A percentile compares a stretch with the other conserved stretches of the same genome.
Conservation (phyloP, 2,888 invertebrate species). For the Pseudolycoriella hygida region DNA sequence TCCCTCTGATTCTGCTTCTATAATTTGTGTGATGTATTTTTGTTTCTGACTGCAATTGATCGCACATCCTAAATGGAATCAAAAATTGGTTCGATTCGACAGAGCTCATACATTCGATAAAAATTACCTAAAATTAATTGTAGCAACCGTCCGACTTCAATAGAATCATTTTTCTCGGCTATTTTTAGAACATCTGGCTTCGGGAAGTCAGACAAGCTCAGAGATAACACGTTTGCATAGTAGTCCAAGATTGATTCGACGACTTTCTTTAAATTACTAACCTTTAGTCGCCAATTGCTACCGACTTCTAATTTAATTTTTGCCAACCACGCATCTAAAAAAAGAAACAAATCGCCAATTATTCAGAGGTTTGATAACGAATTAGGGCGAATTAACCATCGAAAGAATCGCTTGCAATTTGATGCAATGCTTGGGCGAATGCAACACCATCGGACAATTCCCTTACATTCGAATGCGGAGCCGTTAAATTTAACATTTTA, state of each 20-base stretch:
- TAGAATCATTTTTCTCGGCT: slow-evolving; percentile 59
- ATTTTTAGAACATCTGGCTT: slow-evolving; percentile 77
- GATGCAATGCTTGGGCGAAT: slow-evolving; percentile 64
- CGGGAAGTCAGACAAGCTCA: slow-evolving; percentile 62
- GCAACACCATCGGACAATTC: slow-evolving; percentile 82
- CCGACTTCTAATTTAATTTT: slow-evolving; percentile 78
- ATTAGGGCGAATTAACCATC: slow-evolving; percentile 23
- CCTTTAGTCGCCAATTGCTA: slow-evolving; percentile 72
- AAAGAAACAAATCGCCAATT: too few species aligned
- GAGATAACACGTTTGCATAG: slow-evolving; percentile 70
- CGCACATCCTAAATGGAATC: slow-evolving; percentile 49
- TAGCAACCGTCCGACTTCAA: slow-evolving; percentile 70
- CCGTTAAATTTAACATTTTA: slow-evolving; percentile 52
- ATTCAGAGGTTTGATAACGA: not conserved
- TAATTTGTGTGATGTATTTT: slow-evolving; percentile 81
- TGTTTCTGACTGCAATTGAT: slow-evolving; percentile 86
- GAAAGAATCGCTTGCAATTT: slow-evolving; percentile 80
- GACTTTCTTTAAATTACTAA: slow-evolving; percentile 55
- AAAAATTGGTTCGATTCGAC: not conserved
- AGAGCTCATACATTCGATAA: not conserved
- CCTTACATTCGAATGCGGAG: slow-evolving; percentile 25
- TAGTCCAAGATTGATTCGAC: slow-evolving; percentile 62
- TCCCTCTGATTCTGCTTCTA: slow-evolving; percentile 84
- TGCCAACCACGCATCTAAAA: slow-evolving; percentile 46
- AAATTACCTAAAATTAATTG: slow-evolving; percentile 69